phyloP scores from a whole-genome alignment of 2,113 vertebrate genomes.

The Apeltes quadracus region DNA sequence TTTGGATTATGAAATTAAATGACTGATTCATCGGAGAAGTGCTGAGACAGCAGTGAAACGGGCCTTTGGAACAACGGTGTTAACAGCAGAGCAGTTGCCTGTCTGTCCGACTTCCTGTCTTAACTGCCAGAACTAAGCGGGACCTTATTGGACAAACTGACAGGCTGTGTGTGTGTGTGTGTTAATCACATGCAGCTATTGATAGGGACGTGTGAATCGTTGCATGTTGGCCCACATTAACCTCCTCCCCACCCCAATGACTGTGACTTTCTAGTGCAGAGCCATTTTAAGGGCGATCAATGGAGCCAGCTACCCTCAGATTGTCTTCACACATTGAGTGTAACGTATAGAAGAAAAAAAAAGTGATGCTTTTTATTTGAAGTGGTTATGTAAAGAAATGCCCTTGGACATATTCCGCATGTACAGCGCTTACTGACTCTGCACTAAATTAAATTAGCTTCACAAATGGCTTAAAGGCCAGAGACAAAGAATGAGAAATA shows the following conservation, averaged over 20 bases:
- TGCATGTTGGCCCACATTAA: slow-evolving; percentile 33
- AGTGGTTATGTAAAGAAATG: slow-evolving; percentile 57
- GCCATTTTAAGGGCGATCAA: slow-evolving; percentile 33
- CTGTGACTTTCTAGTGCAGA: slow-evolving; percentile 46
- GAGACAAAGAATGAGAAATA: slow-evolving; percentile 13
- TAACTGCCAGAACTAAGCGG: slow-evolving; percentile 64
- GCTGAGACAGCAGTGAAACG: slow-evolving; percentile 58
- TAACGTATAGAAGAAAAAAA: slow-evolving; percentile 2
- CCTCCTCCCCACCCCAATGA: slow-evolving; percentile 1
- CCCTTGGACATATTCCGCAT: slow-evolving; percentile 24
- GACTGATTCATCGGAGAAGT: slow-evolving; percentile 58
- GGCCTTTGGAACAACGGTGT: slow-evolving; percentile 3
- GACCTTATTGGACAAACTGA: slow-evolving; percentile 63
- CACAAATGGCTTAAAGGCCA: slow-evolving; percentile 47
- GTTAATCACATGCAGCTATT: slow-evolving; percentile 58
- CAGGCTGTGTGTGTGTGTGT: slow-evolving; percentile 28
- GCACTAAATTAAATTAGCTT: slow-evolving; percentile 56
- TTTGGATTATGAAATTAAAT: slow-evolving; percentile 38
- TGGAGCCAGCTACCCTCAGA: slow-evolving; percentile 14
- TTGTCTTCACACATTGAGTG: slow-evolving; percentile 42
- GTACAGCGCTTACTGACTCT: slow-evolving; percentile 61
- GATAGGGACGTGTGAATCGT: slow-evolving; percentile 52
- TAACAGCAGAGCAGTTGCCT: slow-evolving; percentile 30
- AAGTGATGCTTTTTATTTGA: slow-evolving; percentile 17
- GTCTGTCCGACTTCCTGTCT: slow-evolving; percentile 57